Percentiles rank a stretch among this genome's conserved stretches.
Evolutionary conservation across 2,797 vertebrate species (phyloP).

Genomic region (Eulemur albifrons): DNA sequence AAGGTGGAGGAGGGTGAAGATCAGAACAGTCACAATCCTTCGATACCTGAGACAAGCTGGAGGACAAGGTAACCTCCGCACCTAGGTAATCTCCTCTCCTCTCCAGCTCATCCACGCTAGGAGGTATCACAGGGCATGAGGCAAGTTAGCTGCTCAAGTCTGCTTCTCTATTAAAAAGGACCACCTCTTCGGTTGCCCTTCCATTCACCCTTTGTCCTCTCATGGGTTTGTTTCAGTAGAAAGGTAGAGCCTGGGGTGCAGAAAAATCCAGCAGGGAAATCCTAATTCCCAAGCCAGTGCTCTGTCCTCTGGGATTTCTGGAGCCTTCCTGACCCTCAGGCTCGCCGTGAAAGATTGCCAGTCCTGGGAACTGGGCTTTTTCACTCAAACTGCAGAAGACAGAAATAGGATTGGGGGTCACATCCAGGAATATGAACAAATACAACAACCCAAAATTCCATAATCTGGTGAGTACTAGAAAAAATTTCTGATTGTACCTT

Average conservation of each 20-base stretch:
- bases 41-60: background rate
- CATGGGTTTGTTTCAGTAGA: background rate
- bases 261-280: background rate
- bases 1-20: background rate
- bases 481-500: background rate
- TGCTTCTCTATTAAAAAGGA: background rate
- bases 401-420: background rate
- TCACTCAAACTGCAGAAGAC: background rate
- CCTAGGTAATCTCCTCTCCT: background rate
- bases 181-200: background rate
- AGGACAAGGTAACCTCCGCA: background rate
- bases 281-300: background rate
- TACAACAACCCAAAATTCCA: background rate
- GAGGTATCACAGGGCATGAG: fast-evolving
- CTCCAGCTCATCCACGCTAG: background rate
- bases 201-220: background rate
- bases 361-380: background rate
- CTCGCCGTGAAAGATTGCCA: background rate
- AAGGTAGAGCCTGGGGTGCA: background rate
- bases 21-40: background rate
- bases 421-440: constrained; percentile 7
- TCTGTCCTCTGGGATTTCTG: background rate
- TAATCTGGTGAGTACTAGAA: background rate
- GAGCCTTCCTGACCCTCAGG: background rate
- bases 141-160: no score